phyloP scores from a whole-genome alignment of 35 echinoderm and acorn worm species.

The Apostichopus californicus region DNA sequence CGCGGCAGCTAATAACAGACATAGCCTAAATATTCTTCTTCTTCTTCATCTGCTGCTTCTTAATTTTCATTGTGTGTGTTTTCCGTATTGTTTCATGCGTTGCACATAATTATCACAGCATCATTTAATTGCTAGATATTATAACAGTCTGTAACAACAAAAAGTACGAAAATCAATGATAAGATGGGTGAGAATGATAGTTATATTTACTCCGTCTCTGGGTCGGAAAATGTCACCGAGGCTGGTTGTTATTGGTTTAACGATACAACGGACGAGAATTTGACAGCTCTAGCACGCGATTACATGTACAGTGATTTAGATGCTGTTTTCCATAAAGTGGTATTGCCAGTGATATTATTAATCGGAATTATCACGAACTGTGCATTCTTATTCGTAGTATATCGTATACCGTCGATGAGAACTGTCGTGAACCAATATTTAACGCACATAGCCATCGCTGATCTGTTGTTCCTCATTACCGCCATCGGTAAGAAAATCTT shows the following conservation, averaged over 20 bases:
- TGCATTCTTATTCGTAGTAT: constrained; percentile 78
- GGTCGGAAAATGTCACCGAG: neutral
- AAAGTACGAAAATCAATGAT: too few relatives aligned
- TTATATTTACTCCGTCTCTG: neutral
- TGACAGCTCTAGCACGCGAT: neutral
- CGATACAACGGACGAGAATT: neutral
- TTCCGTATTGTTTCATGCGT: too few relatives aligned
- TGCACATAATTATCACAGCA: too few relatives aligned
- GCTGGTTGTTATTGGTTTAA: neutral
- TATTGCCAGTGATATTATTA: constrained; percentile 67
- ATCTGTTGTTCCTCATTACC: constrained; percentile 70
- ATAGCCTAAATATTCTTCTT: too few relatives aligned
- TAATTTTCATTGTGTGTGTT: too few relatives aligned
- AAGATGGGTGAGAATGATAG: constrained; percentile 8
- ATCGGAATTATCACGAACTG: constrained; percentile 69
- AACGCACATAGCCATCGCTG: constrained; percentile 70
- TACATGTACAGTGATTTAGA: constrained; percentile 9
- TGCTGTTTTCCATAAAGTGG: constrained; percentile 21
- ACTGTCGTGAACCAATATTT: constrained; percentile 84
- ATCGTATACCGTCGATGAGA: constrained; percentile 73
- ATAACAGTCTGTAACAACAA: too few relatives aligned
- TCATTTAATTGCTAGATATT: too few relatives aligned
- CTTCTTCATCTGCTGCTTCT: too few relatives aligned
- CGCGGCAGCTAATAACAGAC: too few relatives aligned
- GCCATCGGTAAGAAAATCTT: constrained; percentile 65